Evolutionary conservation across 1,140 invertebrate genomes (phyloP), one percentile per base, ranked within the genome.

Genomic region (Nephila pilipes): DNA sequence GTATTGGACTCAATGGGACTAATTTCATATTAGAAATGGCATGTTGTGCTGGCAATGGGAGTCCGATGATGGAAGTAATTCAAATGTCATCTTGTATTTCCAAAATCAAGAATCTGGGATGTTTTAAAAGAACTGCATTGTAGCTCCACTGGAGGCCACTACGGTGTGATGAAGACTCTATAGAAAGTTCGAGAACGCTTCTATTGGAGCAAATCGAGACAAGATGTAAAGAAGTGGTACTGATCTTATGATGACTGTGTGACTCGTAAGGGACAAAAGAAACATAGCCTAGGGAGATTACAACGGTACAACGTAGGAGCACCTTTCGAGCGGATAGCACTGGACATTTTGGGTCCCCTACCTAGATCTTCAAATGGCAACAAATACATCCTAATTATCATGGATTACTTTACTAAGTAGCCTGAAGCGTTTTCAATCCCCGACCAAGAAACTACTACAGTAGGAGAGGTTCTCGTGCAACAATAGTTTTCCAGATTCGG

Each of bases 371-470:
- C n/a, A n/a, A n/a, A n/a, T n/a, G n/a, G n/a, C n/a, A n/a, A n/a
- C n/a, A n/a, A n/a, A n/a, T n/a, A n/a, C n/a, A n/a, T n/a, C n/a
- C n/a, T n/a, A n/a, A n/a, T n/a, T n/a, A n/a, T n/a, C n/a, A n/a
- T n/a, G n/a, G n/a, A n/a, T n/a, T n/a, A n/a, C n/a, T n/a, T n/a
- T n/a, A n/a, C n/a, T n/a, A n/a, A n/a, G n/a, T n/a, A n/a, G n/a
- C n/a, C n/a, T n/a, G n/a, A n/a, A n/a, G n/a, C n/a, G n/a, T n/a
- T n/a, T n/a, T n/a, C n/a, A n/a, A n/a, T 69, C 25, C 25, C 95
- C 16, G 95, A 96, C 91, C 95, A 95, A 94, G 94, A 95, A 90
- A 95, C 95, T 0, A 85, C 89, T 12, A 75, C 4, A n/a, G 14
- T 32, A n/a, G n/a, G 20, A 75, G 25, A 75, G 20, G 20, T 60